Base-by-base conservation (phyloP, 1,140 invertebrate genomes). In the fruit fly (Drosophila melanogaster) region DNA sequence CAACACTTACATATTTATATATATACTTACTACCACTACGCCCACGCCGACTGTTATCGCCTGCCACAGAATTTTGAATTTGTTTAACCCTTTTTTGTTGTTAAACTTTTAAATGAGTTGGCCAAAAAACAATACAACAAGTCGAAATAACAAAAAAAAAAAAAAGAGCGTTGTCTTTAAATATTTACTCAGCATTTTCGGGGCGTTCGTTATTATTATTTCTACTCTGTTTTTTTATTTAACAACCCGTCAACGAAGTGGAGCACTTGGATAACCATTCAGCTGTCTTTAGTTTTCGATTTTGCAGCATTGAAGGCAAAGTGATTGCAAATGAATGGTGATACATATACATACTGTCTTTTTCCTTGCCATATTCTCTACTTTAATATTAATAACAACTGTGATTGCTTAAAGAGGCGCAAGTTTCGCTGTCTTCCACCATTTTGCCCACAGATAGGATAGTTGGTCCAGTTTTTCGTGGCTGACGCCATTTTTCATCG, bases 141-240 rank as follows among this genome's bases (percentile, higher is more conserved):
- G 43, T 46, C 19, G 10, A 46, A 46, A 17, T 2, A 53, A 22
- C 19, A 44, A 49, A 43, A 37, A 38, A 41, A 56, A 78, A 57
- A 78, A 79, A 74, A 59, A 57, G 37, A 61, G 72, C 53, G 30
- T 76, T 81, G 57, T 30, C 85, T 78, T 81, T 79, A 71, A 83
- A 87, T 86, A 86, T 86, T 86, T 86, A 86, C 83, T 79, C 83
- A 86, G 83, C 83, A 87, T 86, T 86, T 86, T 85, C 80, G 24
- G 65, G 64, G 49, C 66, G 44, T 54, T 43, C 64, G 38, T 58
- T 69, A 44, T 59, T 72, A 46, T 60, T 69, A 43, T 43, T 50
- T 41, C 46, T 33, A 12, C 37, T 11, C 38, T 69, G 43, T 51
- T 64, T 26, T 26, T 51, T 71, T 85, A 85, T 84, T 79, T 77